Evolutionary conservation across 2,797 vertebrate species (phyloP).

Genomic region (Xiphophorus birchmanni): DNA sequence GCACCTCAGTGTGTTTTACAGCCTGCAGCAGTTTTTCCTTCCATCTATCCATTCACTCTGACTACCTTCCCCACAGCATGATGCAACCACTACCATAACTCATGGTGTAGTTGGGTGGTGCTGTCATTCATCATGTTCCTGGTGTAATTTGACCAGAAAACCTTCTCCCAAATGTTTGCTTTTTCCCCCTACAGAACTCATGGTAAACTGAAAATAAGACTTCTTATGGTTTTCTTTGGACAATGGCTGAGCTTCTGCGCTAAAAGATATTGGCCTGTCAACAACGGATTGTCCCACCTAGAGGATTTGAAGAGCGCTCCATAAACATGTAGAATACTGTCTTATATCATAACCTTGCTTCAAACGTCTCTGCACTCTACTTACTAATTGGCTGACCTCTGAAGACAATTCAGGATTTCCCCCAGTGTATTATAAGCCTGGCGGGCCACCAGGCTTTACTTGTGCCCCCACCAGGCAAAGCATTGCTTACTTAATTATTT

Average conservation of each 20-base stretch:
- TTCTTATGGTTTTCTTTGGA: background rate
- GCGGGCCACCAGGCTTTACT: no score
- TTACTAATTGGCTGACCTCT: background rate
- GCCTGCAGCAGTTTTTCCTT: background rate
- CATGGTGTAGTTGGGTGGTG: background rate
- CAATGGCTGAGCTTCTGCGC: no score
- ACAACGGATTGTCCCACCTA: background rate
- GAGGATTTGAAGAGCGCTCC: background rate
- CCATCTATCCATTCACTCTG: background rate
- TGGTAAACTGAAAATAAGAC: background rate
- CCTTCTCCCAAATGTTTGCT: no score
- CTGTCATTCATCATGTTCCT: background rate
- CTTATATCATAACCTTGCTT: background rate
- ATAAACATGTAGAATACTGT: background rate
- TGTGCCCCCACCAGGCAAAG: no score
- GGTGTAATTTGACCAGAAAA: background rate
- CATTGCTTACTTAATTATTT: no score
- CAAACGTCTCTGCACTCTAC: background rate
- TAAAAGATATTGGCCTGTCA: no score
- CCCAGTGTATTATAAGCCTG: no score
- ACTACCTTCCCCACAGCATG: background rate
- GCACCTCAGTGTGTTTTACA: background rate
- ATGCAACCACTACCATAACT: background rate
- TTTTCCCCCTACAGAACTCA: no score
- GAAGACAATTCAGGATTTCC: background rate